phyloP scores from a whole-genome alignment of 1,140 invertebrate genomes.

The Planococcus citri region DNA sequence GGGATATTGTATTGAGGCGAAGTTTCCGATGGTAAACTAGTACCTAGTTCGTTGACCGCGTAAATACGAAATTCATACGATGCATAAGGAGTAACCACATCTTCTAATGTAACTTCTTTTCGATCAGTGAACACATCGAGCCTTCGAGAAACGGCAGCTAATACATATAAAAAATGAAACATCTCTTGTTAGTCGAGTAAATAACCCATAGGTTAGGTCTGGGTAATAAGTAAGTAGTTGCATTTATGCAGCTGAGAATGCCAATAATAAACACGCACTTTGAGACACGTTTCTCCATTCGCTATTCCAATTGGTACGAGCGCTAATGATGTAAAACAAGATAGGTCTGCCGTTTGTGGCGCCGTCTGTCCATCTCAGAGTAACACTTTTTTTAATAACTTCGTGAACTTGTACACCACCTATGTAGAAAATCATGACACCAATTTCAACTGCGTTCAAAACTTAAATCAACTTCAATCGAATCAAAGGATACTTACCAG shows the following conservation, averaged over 20 bases:
- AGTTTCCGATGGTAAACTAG: conserved; percentile 55
- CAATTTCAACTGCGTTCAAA: too few relatives aligned
- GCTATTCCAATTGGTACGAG: conserved; percentile 70
- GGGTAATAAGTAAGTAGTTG: too few relatives aligned
- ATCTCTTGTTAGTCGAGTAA: too few relatives aligned
- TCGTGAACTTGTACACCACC: conserved; percentile 63
- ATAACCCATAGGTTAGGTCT: too few relatives aligned
- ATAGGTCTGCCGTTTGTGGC: conserved; percentile 67
- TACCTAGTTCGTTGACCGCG: conserved; percentile 71
- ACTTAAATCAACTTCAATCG: not conserved
- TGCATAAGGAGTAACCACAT: conserved; percentile 68
- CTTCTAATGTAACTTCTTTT: conserved; percentile 53
- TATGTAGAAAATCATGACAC: conserved; percentile 26
- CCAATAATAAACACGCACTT: conserved; percentile 38
- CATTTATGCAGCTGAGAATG: too few relatives aligned
- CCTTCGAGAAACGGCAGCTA: conserved; percentile 40
- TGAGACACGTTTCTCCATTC: conserved; percentile 64
- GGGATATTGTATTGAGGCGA: conserved; percentile 71
- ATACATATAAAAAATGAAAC: conserved; percentile 25
- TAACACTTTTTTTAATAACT: conserved; percentile 58
- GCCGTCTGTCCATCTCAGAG: conserved; percentile 80
- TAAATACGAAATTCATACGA: conserved; percentile 80
- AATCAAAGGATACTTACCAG: conserved; percentile 35
- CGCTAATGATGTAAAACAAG: conserved; percentile 60
- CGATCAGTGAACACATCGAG: conserved; percentile 59